A percentile compares a stretch with the other conserved stretches of the same genome.
Evolutionary conservation across 1,140 invertebrate genomes (phyloP).

Genomic region (Dreissena polymorpha): DNA sequence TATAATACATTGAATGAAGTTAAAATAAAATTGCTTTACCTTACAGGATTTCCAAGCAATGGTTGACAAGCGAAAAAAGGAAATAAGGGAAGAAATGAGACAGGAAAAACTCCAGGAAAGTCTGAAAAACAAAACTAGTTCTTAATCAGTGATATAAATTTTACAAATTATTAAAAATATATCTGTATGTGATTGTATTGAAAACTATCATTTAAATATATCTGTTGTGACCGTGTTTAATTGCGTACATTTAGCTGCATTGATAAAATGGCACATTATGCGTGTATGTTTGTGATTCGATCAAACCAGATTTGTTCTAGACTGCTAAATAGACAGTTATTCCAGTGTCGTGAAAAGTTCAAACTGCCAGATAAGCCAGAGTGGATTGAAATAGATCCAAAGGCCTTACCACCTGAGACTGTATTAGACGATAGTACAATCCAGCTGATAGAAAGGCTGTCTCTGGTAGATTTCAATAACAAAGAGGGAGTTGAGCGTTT

Average conservation of each 20-base stretch:
- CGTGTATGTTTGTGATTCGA: neutral
- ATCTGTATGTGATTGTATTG: no score
- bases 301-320: neutral
- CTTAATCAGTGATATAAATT: no score
- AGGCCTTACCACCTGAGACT: constrained; percentile 60
- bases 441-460: constrained; percentile 85
- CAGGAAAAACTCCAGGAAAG: no score
- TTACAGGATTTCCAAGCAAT: constrained; percentile 59
- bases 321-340: no score
- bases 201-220: no score
- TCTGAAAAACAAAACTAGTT: no score
- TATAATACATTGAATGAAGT: no score
- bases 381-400: constrained; percentile 57
- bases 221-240: neutral
- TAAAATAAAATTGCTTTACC: no score
- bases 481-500: constrained; percentile 86
- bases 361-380: constrained; percentile 60
- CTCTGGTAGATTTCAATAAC: constrained; percentile 89
- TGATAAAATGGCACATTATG: constrained; percentile 12
- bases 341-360: no score
- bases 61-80: constrained; percentile 52
- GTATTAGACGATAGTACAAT: constrained; percentile 66
- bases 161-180: no score
- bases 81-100: constrained; percentile 24
- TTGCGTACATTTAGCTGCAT: neutral